A percentile compares a stretch with the other conserved stretches of the same genome.
Conservation (phyloP, 2,113 vertebrate genomes). For the Lichenostomus cassidix region DNA sequence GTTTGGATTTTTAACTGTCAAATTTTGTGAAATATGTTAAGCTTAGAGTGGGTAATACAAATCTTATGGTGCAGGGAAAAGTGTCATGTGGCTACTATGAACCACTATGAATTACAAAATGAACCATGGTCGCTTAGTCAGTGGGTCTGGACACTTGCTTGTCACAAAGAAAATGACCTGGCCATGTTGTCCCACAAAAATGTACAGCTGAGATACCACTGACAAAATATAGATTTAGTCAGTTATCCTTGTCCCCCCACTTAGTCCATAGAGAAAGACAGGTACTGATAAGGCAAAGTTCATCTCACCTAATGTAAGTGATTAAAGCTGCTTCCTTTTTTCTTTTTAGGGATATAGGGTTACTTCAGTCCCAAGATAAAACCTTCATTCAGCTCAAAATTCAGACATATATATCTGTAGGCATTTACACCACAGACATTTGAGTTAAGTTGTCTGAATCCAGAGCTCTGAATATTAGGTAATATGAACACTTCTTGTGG, state of each 20-base stretch:
- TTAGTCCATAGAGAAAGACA: background rate
- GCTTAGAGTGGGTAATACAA: background rate
- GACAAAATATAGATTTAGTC: background rate
- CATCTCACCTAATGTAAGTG: background rate
- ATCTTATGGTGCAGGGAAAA: background rate
- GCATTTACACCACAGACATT: background rate
- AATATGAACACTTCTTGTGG: background rate
- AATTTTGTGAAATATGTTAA: background rate
- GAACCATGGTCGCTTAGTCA: background rate
- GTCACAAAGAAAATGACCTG: background rate
- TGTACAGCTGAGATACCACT: background rate
- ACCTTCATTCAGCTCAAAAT: background rate
- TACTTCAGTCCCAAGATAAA: background rate
- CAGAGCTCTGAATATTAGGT: background rate
- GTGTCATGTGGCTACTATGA: background rate
- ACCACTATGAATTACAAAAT: background rate
- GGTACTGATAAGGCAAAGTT: background rate
- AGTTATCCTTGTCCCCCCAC: fast-evolving
- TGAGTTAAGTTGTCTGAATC: background rate
- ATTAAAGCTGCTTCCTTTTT: background rate
- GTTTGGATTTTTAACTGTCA: background rate
- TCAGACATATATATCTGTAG: background rate
- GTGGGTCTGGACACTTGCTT: background rate
- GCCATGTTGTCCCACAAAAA: background rate
- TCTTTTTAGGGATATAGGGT: background rate